Evolutionary conservation across 2,113 vertebrate genomes (phyloP), one percentile per base, ranked within the genome.

Genomic region (Nansenia antarctica): DNA sequence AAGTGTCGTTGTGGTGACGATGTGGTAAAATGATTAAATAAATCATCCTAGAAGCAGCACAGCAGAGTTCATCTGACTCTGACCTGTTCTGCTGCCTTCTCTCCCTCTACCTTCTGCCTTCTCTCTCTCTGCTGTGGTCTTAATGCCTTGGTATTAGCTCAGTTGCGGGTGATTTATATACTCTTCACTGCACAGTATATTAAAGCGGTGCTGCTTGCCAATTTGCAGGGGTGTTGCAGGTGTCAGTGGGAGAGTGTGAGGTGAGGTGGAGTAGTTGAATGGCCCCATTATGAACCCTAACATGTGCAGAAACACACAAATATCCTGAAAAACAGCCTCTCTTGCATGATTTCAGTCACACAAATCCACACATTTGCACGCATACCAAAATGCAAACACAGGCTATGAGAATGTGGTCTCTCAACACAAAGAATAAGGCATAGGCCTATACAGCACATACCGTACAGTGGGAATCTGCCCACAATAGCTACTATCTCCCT

Each of bases 221-320:
- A 89, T 88, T 87, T 92, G 79, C 78, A 71, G 74, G 78, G 77
- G 81, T 85, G 81, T 74, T 79, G 87, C 84, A 91, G 89, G 87
- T 92, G 87, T 91, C 85, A 75, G 68, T 67, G 69, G 62, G 74
- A 81, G 70, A 77, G 84, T 90, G 84, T 83, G 89, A 90, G 87
- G 76, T 79, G 86, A 87, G 67, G 78, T 65, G 64, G 69, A 82
- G 73, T 69, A 73, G 71, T 65, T 90, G 84, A 89, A 73, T 81
- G 82, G 84, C 77, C 81, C 80, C 77, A 82, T 90, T 85, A 84
- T 88, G 82, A 88, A 87, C 67, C n/a, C 54, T 32, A 64, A 74
- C 80, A 80, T 15, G 0, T 82, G 71, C 39, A 64, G 62, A 69
- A 30, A 61, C 70, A 62, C 62, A 42, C 61, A 61, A 65, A 77